Evolutionary conservation across 2,113 vertebrate genomes (phyloP).

Genomic region (Gymnarchus niloticus): DNA sequence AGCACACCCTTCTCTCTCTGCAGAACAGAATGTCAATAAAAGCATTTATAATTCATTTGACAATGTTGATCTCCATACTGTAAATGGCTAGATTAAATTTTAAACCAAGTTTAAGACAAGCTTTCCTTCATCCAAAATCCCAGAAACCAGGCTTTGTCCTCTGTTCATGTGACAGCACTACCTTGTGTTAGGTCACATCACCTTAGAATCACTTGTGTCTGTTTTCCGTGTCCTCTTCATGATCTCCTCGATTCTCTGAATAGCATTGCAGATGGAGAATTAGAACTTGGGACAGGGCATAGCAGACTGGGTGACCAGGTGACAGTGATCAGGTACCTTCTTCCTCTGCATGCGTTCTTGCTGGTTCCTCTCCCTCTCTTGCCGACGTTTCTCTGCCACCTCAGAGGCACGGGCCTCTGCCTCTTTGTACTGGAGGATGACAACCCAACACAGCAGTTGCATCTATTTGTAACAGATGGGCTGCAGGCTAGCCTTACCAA

Average conservation of each 20-base stretch:
- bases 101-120: no score
- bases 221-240: slow-evolving; percentile 88
- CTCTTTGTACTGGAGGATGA: slow-evolving; percentile 62
- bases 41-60: no score
- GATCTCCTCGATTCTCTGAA: slow-evolving; percentile 89
- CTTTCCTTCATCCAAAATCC: no score
- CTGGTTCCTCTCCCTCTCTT: slow-evolving; percentile 78
- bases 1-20: slow-evolving; percentile 60
- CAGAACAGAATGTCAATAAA: no score
- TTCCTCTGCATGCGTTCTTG: slow-evolving; percentile 84
- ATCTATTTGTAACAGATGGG: no score
- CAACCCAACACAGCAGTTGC: neutral
- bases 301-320: neutral
- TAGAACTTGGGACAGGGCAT: neutral
- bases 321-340: slow-evolving; percentile 61
- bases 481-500: no score
- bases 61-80: no score
- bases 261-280: neutral
- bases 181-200: slow-evolving; percentile 49
- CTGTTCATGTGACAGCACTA: no score
- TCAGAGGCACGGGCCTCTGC: slow-evolving; percentile 73
- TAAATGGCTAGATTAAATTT: no score
- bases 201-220: slow-evolving; percentile 67
- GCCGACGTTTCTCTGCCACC: slow-evolving; percentile 70
- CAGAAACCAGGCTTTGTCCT: no score